These are phyloP conservation scores for Myotis davidii DNA, from an alignment of 2,113 vertebrate species.

Conservation along the genomic window DNA sequence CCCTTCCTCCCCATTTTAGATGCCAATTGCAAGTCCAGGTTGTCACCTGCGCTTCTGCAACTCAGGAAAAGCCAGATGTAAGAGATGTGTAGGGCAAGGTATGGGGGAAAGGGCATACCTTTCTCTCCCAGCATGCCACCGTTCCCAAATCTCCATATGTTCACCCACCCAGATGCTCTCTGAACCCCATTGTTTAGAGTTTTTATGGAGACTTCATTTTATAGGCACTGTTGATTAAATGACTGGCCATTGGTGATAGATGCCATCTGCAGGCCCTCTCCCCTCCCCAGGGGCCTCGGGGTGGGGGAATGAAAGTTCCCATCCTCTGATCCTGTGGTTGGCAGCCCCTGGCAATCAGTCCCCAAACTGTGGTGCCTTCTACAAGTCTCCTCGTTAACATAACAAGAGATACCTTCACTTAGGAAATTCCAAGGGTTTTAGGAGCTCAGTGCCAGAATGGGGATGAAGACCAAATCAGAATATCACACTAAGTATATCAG, in stretches of 20 bases:
- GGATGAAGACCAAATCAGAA: not conserved
- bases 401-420: not conserved
- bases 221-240: not conserved
- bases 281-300: not conserved
- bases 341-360: not conserved
- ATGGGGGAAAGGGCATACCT: not conserved
- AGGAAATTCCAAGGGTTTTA: conserved; percentile 3
- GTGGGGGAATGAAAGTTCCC: not conserved
- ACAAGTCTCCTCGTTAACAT: not conserved
- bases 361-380: not conserved
- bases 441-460: not conserved
- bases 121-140: not conserved
- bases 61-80: not conserved
- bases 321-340: not conserved
- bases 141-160: not conserved
- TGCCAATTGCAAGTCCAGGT: not conserved
- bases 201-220: not conserved
- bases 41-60: not conserved
- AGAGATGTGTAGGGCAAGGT: not conserved
- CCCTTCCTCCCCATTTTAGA: not conserved
- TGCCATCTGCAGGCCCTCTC: not conserved
- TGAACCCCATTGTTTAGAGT: not conserved
- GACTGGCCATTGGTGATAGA: not conserved
- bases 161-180: not conserved
- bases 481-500: not conserved